Conservation (phyloP, 92 coral and sea anemone species). For the Porites rus region DNA sequence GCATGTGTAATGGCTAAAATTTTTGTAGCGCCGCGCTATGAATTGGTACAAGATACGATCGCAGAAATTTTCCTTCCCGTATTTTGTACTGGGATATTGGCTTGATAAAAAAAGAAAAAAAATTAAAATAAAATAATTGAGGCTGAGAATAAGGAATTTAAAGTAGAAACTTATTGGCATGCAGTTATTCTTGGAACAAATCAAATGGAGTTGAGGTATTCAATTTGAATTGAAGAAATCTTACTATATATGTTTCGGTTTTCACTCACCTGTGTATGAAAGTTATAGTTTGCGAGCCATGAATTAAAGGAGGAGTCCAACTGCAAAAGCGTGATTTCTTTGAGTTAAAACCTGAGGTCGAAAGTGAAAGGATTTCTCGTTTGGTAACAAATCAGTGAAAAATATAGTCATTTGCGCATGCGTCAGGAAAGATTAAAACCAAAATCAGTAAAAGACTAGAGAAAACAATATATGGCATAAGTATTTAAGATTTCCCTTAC, state of each 20-base stretch:
- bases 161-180: not conserved
- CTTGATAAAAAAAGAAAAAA: not conserved
- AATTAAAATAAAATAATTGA: not conserved
- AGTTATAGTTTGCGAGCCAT: not conserved
- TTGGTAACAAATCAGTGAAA: not conserved
- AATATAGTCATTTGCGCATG: slow-evolving; percentile 7
- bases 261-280: not conserved
- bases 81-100: not conserved
- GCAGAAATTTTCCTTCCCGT: not conserved
- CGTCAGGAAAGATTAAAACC: not conserved
- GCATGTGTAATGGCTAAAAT: not conserved
- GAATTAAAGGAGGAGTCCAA: not conserved
- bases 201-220: slow-evolving; percentile 1
- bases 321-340: not conserved
- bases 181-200: not conserved
- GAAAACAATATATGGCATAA: not conserved
- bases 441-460: not conserved
- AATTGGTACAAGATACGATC: not conserved
- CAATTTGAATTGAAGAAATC: not conserved
- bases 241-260: not conserved
- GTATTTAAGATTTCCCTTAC: not conserved
- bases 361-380: not conserved
- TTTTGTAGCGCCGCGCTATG: not conserved
- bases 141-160: not conserved
- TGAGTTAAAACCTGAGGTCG: not conserved